Conservation (phyloP, 2,113 vertebrate genomes). For the Catharus minimus region DNA sequence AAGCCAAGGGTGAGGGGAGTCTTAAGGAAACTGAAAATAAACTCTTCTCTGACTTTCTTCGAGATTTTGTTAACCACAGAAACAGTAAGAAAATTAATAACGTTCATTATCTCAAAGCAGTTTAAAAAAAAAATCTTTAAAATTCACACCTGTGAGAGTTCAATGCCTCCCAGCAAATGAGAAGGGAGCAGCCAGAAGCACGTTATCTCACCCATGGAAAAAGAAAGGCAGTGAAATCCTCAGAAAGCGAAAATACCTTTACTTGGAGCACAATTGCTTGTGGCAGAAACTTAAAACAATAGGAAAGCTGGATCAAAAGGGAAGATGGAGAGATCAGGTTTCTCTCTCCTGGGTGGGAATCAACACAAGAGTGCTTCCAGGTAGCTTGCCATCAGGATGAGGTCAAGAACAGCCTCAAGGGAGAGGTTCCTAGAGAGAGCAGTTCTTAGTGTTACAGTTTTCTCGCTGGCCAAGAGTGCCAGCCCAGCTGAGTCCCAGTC, state of each 20-base stretch:
- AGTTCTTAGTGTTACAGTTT: neutral
- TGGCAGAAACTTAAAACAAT: neutral
- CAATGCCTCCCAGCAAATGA: neutral
- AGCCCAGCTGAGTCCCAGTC: neutral
- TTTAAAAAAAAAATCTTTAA: neutral
- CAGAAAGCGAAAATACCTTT: neutral
- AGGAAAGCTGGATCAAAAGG: neutral
- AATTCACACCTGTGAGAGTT: neutral
- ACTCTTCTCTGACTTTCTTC: neutral
- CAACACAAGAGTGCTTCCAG: neutral
- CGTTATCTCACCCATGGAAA: neutral
- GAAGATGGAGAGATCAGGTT: neutral
- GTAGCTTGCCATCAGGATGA: neutral
- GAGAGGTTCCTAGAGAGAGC: neutral
- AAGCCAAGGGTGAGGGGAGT: neutral
- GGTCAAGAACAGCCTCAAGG: neutral
- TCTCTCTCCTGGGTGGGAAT: neutral
- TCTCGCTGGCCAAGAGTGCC: neutral
- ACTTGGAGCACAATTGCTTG: neutral
- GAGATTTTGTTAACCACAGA: neutral
- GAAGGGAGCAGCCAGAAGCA: neutral
- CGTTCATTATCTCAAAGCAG: accelerated
- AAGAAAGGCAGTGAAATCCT: neutral
- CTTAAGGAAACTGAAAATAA: neutral
- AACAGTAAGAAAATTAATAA: neutral